Evolutionary conservation across 2,888 invertebrate species (phyloP).

Genomic region (Netelia virgata): DNA sequence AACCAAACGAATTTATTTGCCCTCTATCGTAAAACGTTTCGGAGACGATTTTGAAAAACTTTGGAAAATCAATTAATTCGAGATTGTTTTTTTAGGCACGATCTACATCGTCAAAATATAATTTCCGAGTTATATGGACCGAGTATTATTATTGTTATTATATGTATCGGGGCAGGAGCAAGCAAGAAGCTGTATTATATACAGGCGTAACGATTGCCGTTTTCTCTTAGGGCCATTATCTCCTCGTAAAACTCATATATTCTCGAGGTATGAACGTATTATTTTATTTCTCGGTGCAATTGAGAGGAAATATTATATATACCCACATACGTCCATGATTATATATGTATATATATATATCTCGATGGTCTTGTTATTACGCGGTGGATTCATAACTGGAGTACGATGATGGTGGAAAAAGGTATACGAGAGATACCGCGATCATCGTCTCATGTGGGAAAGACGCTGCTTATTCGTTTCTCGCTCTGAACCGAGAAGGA

Average conservation of each 20-base stretch:
- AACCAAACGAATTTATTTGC: not conserved
- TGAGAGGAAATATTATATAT: slow-evolving; percentile 26
- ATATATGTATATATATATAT: slow-evolving; percentile 13
- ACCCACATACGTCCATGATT: not conserved
- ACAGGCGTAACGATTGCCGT: slow-evolving; percentile 58
- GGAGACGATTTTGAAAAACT: not conserved
- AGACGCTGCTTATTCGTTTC: slow-evolving; percentile 6
- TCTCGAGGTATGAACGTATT: slow-evolving; percentile 59
- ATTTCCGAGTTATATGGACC: not conserved
- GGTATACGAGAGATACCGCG: slow-evolving; percentile 22
- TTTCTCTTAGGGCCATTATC: slow-evolving; percentile 75
- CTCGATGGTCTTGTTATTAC: slow-evolving; percentile 57
- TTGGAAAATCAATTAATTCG: slow-evolving; percentile 20
- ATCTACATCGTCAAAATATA: slow-evolving; percentile 12
- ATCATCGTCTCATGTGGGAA: slow-evolving; percentile 36
- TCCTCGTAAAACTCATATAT: slow-evolving; percentile 74
- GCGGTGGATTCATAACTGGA: slow-evolving; percentile 44
- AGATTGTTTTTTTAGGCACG: not conserved
- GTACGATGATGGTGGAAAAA: slow-evolving; percentile 36
- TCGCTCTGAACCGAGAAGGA: not conserved
- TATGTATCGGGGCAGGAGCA: slow-evolving; percentile 4
- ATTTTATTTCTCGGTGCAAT: slow-evolving; percentile 57
- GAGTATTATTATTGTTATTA: not conserved
- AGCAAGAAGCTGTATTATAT: slow-evolving; percentile 35
- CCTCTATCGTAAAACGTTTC: not conserved